Conservation (phyloP, 2,888 invertebrate genomes). For the Callyntrura sp. region DNA sequence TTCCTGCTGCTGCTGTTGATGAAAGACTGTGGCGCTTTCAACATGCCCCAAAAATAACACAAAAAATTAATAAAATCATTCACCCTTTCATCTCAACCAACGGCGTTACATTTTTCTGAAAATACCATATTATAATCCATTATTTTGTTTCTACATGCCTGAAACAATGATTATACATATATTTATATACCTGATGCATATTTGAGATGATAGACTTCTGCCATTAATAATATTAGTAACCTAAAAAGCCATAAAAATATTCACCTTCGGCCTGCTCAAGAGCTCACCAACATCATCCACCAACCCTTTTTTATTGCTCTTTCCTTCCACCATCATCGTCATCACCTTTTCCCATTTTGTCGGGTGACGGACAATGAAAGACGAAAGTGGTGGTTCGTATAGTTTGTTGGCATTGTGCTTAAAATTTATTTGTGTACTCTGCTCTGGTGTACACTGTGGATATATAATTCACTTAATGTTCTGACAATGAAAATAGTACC, state of each 20-base stretch:
- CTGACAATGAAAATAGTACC: conserved; percentile 28
- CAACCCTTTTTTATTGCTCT: conserved; percentile 46
- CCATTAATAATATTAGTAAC: conserved; percentile 49
- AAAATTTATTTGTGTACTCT: background rate
- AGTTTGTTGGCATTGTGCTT: background rate
- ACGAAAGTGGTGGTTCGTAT: too few species aligned
- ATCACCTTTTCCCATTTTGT: conserved; percentile 29
- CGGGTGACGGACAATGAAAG: conserved; percentile 19
- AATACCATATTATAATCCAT: conserved; percentile 1
- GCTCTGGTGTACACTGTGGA: background rate
- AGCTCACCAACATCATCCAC: background rate
- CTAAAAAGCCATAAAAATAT: conserved; percentile 59
- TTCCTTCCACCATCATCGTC: conserved; percentile 20
- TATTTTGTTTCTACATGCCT: background rate
- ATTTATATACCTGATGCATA: background rate
- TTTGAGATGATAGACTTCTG: background rate
- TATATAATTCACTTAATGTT: background rate
- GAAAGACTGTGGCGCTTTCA: background rate
- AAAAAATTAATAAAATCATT: conserved; percentile 9
- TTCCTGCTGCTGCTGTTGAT: background rate
- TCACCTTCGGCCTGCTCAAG: conserved; percentile 51
- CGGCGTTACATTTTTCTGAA: background rate
- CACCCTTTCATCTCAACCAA: background rate
- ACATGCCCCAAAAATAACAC: background rate
- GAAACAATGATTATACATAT: background rate